phyloP scores from a whole-genome alignment of 2,888 invertebrate genomes.

The Philereme vetulata region DNA sequence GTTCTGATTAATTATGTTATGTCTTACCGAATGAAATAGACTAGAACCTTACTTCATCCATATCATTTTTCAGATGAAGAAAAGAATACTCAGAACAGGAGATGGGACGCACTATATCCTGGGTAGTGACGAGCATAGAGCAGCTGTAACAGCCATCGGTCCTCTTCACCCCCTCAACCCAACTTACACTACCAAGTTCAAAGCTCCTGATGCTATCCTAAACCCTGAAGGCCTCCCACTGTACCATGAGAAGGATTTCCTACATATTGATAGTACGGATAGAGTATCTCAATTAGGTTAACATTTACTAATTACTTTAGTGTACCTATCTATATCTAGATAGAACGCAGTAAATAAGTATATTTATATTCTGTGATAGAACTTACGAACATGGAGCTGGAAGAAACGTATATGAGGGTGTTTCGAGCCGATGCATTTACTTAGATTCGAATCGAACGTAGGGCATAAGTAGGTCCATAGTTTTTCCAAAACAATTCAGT shows the following conservation, averaged over 20 bases:
- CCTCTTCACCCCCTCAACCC: conserved; percentile 48
- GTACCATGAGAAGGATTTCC: conserved; percentile 55
- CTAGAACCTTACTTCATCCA: no score
- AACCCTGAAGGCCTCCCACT: conserved; percentile 47
- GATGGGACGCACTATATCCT: conserved; percentile 83
- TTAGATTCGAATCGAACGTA: no score
- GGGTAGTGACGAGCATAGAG: conserved; percentile 51
- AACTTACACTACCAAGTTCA: conserved; percentile 43
- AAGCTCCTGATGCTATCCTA: conserved; percentile 13
- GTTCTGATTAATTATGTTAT: no score
- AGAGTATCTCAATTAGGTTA: conserved; percentile 18
- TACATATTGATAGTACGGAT: conserved; percentile 38
- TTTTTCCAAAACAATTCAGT: no score
- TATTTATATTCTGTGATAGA: no score
- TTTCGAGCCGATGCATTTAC: no score
- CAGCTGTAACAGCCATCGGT: conserved; percentile 23
- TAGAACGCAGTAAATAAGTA: no score
- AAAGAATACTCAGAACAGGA: conserved; percentile 82
- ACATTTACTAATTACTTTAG: neutral
- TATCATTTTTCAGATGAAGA: conserved; percentile 42
- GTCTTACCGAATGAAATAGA: no score
- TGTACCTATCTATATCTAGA: no score
- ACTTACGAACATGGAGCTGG: no score
- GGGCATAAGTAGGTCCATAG: no score
- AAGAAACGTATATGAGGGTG: no score